These are phyloP conservation scores for Hypocryptadius cinnamomeus DNA, from an alignment of 2,113 vertebrate species.

Conservation along the genomic window DNA sequence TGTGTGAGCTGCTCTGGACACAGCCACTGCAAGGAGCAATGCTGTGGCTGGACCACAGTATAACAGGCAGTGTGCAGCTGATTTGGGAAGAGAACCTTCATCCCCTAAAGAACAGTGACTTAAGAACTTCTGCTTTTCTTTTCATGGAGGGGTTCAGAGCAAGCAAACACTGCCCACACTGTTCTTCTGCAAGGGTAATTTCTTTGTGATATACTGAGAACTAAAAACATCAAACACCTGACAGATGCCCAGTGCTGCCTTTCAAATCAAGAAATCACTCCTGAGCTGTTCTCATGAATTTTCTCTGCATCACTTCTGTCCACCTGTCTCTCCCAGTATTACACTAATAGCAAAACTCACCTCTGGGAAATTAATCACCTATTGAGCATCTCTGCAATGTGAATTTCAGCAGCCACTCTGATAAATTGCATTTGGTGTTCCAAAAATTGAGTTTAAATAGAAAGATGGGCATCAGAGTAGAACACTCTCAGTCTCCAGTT, in stretches of 20 bases:
- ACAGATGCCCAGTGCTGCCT: not conserved
- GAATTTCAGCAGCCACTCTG: not conserved
- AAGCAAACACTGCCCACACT: not conserved
- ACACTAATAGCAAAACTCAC: not conserved
- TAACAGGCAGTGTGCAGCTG: not conserved
- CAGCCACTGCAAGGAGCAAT: not conserved
- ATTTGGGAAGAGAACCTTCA: not conserved
- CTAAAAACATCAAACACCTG: not conserved
- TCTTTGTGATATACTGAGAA: not conserved
- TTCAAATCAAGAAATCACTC: not conserved
- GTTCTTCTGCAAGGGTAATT: not conserved
- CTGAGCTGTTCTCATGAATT: not conserved
- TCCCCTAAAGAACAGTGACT: not conserved
- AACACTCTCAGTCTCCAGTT: not conserved
- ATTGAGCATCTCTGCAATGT: not conserved
- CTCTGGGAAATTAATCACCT: not conserved
- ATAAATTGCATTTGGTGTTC: not conserved
- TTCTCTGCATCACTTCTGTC: not conserved
- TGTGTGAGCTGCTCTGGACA: fast-evolving
- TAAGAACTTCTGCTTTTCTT: not conserved
- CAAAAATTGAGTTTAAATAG: not conserved
- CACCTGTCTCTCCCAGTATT: not conserved
- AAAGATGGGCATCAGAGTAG: not conserved
- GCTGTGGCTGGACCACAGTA: not conserved
- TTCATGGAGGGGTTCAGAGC: not conserved